Evolutionary conservation across 2,113 vertebrate species (phyloP), one percentile per base, ranked within the genome.

Genomic region (Eulacestoma nigropectus): DNA sequence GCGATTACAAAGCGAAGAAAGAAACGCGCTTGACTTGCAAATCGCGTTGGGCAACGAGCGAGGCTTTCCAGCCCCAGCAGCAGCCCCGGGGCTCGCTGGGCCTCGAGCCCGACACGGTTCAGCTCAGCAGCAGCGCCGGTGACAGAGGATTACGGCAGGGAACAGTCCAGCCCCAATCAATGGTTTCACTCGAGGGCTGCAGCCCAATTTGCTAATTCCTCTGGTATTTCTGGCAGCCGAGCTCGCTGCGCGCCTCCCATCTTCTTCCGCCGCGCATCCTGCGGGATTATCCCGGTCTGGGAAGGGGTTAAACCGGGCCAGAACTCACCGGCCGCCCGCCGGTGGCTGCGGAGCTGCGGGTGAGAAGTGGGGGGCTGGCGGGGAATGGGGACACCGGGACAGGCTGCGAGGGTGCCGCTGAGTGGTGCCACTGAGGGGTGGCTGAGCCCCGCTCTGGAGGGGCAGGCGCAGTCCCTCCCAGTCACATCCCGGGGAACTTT

Each of bases 171-270:
- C 87, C 87, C 42, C 69, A n/a, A 3, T 56, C 70, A 4, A 26
- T 50, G 96, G 84, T 94, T 94, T 92, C 89, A 65, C 72, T 69
- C 9, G 55, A 42, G 87, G 90, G 69, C 84, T 92, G 79, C 86
- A 37, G 55, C 95, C 60, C 89, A 8, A 2, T 70, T 75, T 50
- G 84, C 35, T 87, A 46, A 96, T 85, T 79, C 52, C 92, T 93
- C 82, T 82, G 92, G 87, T 41, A 96, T 96, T 95, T 35, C 93
- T 84, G 93, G 91, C 83, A 56, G 44, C 50, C 4, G 32, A 4
- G 4, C 75, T 42, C 8, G 8, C 85, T 17, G 62, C 62, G 10
- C 21, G 23, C 72, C 72, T 87, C 46, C 91, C 46, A 3, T 1
- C 74, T 41, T 70, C 96, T 88, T 52, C 72, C 13, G 10, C 49